These are phyloP conservation scores for Tiaroga cobitis DNA, from an alignment of 2,797 vertebrate species.

Conservation along the genomic window DNA sequence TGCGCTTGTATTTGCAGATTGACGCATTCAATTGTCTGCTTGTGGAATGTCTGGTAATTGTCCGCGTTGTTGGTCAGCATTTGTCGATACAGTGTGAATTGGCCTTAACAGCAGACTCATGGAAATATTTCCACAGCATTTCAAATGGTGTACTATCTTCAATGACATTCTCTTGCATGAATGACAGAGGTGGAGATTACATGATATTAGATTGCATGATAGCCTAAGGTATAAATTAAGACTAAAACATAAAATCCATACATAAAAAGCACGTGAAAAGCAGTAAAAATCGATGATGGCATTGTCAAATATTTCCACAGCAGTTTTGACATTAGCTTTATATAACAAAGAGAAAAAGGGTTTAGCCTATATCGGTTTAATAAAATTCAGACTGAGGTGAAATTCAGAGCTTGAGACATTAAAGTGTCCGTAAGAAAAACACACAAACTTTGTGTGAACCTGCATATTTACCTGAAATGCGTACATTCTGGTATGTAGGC, in stretches of 20 bases:
- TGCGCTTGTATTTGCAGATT: not conserved
- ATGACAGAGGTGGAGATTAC: too few relatives aligned
- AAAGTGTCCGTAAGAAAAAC: not conserved
- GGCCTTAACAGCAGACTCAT: not conserved
- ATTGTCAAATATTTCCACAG: not conserved
- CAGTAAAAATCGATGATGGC: not conserved
- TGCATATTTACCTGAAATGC: not conserved
- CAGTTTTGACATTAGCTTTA: not conserved
- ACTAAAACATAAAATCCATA: not conserved
- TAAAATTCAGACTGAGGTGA: not conserved
- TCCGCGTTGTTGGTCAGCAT: not conserved
- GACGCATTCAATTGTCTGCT: not conserved
- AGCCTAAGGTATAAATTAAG: not conserved
- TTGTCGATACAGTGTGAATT: not conserved
- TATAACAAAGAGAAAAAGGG: not conserved
- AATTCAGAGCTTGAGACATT: not conserved
- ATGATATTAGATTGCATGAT: too few relatives aligned
- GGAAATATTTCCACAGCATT: slow-evolving; percentile 8
- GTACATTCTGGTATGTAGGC: not conserved
- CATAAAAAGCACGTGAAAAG: not conserved
- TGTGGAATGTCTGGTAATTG: not conserved
- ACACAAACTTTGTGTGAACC: not conserved
- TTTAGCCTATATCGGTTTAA: not conserved
- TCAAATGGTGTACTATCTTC: not conserved
- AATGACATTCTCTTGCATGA: not conserved